These are phyloP conservation scores for Geotrupes spiniger DNA, from an alignment of 2,888 invertebrate genomes.

Conservation along the genomic window DNA sequence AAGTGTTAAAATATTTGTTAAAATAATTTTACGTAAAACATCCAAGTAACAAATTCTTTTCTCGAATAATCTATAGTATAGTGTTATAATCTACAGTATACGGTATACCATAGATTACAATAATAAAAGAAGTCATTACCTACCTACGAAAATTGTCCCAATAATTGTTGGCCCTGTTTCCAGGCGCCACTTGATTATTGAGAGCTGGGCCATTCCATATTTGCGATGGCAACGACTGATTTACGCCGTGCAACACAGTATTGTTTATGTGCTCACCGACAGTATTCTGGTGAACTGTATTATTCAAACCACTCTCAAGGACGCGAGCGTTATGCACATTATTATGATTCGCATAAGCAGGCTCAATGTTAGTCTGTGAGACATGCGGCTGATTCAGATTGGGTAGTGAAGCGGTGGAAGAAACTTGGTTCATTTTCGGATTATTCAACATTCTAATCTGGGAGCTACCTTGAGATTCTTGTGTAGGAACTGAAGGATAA, in stretches of 20 bases:
- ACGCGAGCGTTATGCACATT: constrained; percentile 39
- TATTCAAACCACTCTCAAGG: constrained; percentile 43
- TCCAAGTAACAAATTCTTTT: no score
- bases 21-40: no score
- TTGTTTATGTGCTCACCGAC: constrained; percentile 38
- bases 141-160: constrained; percentile 94
- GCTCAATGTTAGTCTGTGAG: constrained; percentile 37
- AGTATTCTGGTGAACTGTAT: constrained; percentile 31
- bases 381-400: constrained; percentile 41
- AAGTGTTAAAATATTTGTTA: no score
- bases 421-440: constrained; percentile 37
- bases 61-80: no score
- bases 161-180: constrained; percentile 88
- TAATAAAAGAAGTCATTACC: no score
- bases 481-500: constrained; percentile 25
- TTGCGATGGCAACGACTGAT: constrained; percentile 39
- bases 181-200: constrained; percentile 88
- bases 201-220: constrained; percentile 58
- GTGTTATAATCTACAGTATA: no score
- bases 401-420: constrained; percentile 44
- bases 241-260: constrained; percentile 38
- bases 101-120: no score
- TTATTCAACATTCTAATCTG: constrained; percentile 18
- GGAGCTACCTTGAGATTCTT: constrained; percentile 20
- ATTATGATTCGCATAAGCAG: constrained; percentile 35